Percentiles rank a stretch among this genome's conserved stretches.
phyloP scores from a whole-genome alignment of 1,140 invertebrate genomes.

The Carposina sasakii region DNA sequence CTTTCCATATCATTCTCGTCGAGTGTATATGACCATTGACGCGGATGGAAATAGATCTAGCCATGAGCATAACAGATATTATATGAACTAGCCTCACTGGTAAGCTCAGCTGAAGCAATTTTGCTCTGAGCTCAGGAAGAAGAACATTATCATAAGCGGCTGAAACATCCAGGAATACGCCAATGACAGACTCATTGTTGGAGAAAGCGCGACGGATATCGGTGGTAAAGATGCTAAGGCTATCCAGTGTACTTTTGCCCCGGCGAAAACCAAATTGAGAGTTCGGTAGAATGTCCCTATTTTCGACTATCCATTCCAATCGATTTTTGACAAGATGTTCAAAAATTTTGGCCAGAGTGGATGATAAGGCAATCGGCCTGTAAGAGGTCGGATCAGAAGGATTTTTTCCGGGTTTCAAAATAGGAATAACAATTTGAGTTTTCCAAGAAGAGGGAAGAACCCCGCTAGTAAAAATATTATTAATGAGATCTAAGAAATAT shows the following conservation, averaged over 20 bases:
- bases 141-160: slow-evolving; percentile 9
- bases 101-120: background rate
- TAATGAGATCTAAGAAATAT: too few species aligned
- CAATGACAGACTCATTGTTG: slow-evolving; percentile 4
- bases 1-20: background rate
- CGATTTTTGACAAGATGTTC: slow-evolving; percentile 7
- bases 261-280: slow-evolving; percentile 3
- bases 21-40: too few species aligned
- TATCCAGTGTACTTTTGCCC: slow-evolving; percentile 10
- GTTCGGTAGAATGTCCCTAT: background rate
- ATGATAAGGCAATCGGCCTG: slow-evolving; percentile 8
- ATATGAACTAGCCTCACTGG: background rate
- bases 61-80: background rate
- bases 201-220: background rate
- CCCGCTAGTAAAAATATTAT: too few species aligned
- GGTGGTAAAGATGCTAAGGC: background rate
- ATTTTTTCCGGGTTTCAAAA: slow-evolving; percentile 1
- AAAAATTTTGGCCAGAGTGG: slow-evolving; percentile 3
- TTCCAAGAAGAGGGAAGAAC: too few species aligned
- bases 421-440: background rate
- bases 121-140: slow-evolving; percentile 2
- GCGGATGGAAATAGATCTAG: too few species aligned
- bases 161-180: slow-evolving; percentile 8
- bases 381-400: slow-evolving; percentile 1
- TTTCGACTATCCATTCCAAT: slow-evolving; percentile 1